Evolutionary conservation across 2,888 invertebrate species (phyloP).

Genomic region (Callimorpha dominula): DNA sequence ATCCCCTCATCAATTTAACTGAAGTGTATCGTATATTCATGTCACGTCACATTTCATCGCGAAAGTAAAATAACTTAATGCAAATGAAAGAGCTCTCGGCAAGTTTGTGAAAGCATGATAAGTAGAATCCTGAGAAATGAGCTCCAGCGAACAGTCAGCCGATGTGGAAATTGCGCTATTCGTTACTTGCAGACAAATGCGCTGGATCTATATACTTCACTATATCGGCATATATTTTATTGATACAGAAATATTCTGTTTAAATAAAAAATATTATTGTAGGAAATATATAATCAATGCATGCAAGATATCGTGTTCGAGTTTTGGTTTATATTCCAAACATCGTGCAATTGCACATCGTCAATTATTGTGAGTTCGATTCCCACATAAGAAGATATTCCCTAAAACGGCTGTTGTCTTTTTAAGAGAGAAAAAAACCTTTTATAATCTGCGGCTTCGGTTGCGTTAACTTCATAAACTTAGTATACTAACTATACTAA

Average conservation of each 20-base stretch:
- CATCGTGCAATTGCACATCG: no score
- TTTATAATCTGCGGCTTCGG: no score
- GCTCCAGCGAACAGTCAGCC: conserved; percentile 39
- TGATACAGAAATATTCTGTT: neutral
- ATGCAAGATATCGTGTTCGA: neutral
- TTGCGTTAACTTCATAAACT: no score
- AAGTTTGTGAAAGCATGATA: conserved; percentile 67
- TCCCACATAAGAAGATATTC: no score
- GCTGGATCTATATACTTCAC: neutral
- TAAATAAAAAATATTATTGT: neutral
- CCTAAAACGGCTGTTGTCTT: no score
- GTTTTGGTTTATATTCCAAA: neutral
- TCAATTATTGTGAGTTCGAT: no score
- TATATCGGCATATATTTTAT: neutral
- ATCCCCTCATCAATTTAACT: conserved; percentile 42
- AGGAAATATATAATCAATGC: no score
- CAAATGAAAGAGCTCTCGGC: conserved; percentile 59
- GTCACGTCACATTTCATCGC: conserved; percentile 45
- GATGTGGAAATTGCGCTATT: conserved; percentile 58
- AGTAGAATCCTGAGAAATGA: conserved; percentile 71
- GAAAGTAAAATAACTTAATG: conserved; percentile 56
- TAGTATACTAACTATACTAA: no score
- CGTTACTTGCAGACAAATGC: conserved; percentile 52
- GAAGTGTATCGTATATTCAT: conserved; percentile 46
- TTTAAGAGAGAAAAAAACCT: no score